Base-by-base conservation (phyloP, 2,888 invertebrate genomes). In the Busseola fusca region DNA sequence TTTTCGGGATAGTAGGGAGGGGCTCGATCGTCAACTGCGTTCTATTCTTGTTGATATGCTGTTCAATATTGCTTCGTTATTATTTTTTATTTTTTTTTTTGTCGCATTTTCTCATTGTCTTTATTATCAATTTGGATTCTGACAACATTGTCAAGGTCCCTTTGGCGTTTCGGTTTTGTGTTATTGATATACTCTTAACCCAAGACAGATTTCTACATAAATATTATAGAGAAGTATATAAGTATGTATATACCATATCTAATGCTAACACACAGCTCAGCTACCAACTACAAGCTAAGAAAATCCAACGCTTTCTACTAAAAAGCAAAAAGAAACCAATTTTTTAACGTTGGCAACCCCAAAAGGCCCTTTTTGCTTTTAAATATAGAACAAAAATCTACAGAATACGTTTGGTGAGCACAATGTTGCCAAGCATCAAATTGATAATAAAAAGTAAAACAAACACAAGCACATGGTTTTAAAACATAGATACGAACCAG, bases 381-480 rank as follows among this genome's bases (percentile, higher is more conserved):
- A 87, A 80, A 82, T 84, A 84, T 80, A 82, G 86, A 82, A 84
- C 72, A 77, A 84, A 72, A 69, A 82, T 87, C 91, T 91, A 89
- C 87, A 88, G 82, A 80, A 88, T 90, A 84, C 85, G 77, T 64
- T 67, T 85, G 83, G 94, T 95, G 95, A 95, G 95, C 95, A 95
- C 95, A 95, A 95, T 95, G 95, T 95, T 95, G 95, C 95, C 95
- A 95, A 95, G 95, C 95, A 90, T 94, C 95, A 93, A 95, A 95
- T 95, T 95, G 95, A 95, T 95, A 95, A 95, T 95, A 95, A 94
- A 93, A 92, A 87, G 86, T 64, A 84, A 92, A 92, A 94, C 93
- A 94, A 93, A 94, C 94, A 95, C 93, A 95, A 94, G 94, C 95
- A 95, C 92, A 93, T 88, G 84, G 87, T 87, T 89, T 88, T 88